Evolutionary conservation across 2,888 invertebrate genomes (phyloP).

Genomic region (Rhodophaea formosa): DNA sequence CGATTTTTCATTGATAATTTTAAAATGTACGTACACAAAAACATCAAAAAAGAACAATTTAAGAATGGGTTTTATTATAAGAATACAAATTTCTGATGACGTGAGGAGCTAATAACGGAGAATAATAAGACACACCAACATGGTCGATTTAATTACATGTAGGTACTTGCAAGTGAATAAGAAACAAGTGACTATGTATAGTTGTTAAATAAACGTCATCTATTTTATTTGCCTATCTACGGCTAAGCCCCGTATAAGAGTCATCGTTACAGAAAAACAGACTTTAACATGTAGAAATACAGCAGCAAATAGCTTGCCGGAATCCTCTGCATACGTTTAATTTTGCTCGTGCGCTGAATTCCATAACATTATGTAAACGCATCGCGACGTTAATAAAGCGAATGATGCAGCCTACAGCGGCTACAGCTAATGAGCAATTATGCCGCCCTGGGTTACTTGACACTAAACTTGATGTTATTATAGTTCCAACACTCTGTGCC

Average conservation of each 20-base stretch:
- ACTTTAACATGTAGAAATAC: background rate
- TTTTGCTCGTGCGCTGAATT: constrained; percentile 15
- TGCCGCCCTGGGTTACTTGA: background rate
- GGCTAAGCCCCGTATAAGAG: background rate
- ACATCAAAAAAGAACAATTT: no score
- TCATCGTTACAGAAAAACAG: background rate
- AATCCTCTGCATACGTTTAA: constrained; percentile 8
- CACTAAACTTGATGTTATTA: constrained; percentile 3
- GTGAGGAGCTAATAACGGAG: no score
- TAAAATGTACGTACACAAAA: no score
- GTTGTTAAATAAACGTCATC: background rate
- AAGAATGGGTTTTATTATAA: no score
- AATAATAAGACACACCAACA: no score
- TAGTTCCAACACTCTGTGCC: no score
- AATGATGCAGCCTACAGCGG: constrained; percentile 14
- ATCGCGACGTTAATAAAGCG: constrained; percentile 18
- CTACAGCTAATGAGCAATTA: constrained; percentile 18
- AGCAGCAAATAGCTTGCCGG: background rate
- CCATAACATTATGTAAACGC: constrained; percentile 20
- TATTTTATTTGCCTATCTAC: background rate
- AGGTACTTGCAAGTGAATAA: no score
- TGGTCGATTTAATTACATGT: no score
- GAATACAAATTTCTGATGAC: no score
- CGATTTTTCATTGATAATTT: no score
- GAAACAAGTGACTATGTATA: no score